Evolutionary conservation across 2,113 vertebrate genomes (phyloP).

Genomic region (Prinia subflava): DNA sequence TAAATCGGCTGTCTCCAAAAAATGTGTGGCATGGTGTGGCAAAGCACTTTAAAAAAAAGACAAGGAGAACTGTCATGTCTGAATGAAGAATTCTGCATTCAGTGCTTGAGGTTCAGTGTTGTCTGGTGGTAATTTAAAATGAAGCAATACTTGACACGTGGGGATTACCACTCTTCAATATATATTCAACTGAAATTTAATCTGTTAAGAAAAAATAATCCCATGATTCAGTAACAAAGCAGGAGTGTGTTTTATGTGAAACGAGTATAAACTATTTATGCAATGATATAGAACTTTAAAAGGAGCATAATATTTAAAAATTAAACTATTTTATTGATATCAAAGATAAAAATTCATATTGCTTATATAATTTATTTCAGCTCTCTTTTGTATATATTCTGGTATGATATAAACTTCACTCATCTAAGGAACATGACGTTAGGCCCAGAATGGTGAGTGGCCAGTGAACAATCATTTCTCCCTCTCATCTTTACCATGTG

Average conservation of each 20-base stretch:
- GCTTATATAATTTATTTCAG: not conserved
- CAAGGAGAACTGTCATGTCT: not conserved
- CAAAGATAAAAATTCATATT: not conserved
- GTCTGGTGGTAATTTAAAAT: not conserved
- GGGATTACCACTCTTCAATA: not conserved
- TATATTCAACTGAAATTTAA: not conserved
- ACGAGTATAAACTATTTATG: not conserved
- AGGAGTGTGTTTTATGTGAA: not conserved
- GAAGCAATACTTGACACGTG: fast-evolving
- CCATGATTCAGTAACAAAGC: not conserved
- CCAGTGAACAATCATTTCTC: not conserved
- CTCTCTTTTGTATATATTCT: not conserved
- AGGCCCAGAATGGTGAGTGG: not conserved
- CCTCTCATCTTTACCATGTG: not conserved
- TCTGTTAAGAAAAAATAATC: not conserved
- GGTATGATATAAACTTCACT: not conserved
- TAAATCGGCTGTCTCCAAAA: not conserved
- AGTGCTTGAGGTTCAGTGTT: not conserved
- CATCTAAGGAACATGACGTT: not conserved
- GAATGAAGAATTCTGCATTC: not conserved
- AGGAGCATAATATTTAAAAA: not conserved
- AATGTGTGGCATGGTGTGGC: not conserved
- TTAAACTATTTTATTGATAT: not conserved
- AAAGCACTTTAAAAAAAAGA: not conserved
- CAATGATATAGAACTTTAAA: not conserved